phyloP scores from a whole-genome alignment of 2,888 invertebrate species.

The Boloria selene region DNA sequence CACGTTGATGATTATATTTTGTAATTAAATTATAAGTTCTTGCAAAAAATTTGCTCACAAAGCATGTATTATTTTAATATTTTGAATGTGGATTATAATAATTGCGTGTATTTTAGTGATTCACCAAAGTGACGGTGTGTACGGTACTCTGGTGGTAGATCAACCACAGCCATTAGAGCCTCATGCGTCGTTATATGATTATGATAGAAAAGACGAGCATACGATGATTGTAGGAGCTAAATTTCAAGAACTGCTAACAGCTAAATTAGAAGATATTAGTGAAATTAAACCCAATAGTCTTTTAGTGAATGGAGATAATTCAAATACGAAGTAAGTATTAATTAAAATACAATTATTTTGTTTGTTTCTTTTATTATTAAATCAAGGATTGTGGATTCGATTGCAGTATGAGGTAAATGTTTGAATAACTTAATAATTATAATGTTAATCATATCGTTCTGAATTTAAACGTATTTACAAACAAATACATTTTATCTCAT shows the following conservation, averaged over 20 bases:
- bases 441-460: not conserved
- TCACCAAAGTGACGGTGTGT: slow-evolving; percentile 83
- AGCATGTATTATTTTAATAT: no score
- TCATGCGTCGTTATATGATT: slow-evolving; percentile 68
- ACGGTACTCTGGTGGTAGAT: slow-evolving; percentile 82
- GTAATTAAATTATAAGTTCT: no score
- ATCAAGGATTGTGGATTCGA: not conserved
- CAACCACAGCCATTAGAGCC: slow-evolving; percentile 72
- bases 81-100: no score
- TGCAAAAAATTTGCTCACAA: no score
- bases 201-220: slow-evolving; percentile 71
- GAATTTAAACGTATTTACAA: not conserved
- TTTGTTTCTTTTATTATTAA: not conserved
- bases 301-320: slow-evolving; percentile 59
- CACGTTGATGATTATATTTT: no score
- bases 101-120: slow-evolving; percentile 64
- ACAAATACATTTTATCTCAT: not conserved
- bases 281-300: slow-evolving; percentile 64
- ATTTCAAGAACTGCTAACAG: slow-evolving; percentile 80
- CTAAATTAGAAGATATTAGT: slow-evolving; percentile 65
- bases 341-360: not conserved
- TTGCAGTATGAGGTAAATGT: not conserved
- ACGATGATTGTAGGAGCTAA: slow-evolving; percentile 77
- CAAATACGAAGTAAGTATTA: slow-evolving; percentile 61
- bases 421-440: not conserved